Base-by-base conservation (phyloP, 2,113 vertebrate species). In the Brachypteracias leptosomus region DNA sequence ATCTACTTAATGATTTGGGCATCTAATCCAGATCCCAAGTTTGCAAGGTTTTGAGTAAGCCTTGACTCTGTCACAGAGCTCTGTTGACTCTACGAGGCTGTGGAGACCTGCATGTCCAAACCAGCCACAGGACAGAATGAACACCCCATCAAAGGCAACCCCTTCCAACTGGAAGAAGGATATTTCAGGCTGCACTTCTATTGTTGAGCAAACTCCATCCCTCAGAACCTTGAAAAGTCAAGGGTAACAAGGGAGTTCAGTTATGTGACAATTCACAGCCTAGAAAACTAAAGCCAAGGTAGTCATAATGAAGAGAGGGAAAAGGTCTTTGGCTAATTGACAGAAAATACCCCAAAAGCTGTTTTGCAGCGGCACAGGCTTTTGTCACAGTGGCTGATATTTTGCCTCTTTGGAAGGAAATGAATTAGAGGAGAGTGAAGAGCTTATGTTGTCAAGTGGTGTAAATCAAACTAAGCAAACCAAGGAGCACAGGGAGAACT, bases 381-480 rank as follows among this genome's bases (percentile, higher is more conserved):
- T 91, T 92, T 92, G 66, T 66, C 85, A 70, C 31, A 63, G 51
- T 66, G 78, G 29, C 51, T 93, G 74, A 94, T 33, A 55, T 88
- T 87, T 95, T 51, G 31, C 63, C 67, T 76, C 14, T 81, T 94
- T 90, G 78, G 71, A 91, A 83, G 75, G 63, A 90, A 88, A 93
- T n/a, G 10, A 76, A 76, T 85, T 85, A 80, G 63, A 92, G 29
- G 65, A 85, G 63, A 93, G 83, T 44, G 55, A 93, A 79, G 67
- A 94, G 46, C 59, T 51, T 52, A 66, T 74, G 67, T 85, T 89
- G 93, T 76, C 91, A 95, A 88, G 89, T 73, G 87, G 62, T 77
- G 40, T 91, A 87, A 93, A 90, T 80, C 59, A 78, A 94, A 78
- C 57, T 18, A 94, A 91, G 82, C 55, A 89, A 92, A 95, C 84